Evolutionary conservation across 2,797 vertebrate genomes (phyloP), one percentile per base, ranked within the genome.

Genomic region (Semotilus atromaculatus): DNA sequence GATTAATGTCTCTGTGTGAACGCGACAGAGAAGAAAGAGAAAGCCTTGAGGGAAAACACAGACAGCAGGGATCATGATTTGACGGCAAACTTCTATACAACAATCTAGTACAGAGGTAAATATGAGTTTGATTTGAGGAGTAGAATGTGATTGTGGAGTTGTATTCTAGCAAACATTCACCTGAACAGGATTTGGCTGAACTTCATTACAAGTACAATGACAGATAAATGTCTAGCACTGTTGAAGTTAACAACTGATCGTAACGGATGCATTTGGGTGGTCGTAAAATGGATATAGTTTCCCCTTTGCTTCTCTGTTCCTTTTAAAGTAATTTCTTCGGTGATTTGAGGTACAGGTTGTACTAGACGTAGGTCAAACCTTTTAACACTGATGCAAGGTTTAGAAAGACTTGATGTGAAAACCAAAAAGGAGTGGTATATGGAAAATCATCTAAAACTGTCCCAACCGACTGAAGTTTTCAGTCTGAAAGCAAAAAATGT

Each of bases 1-100:
- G 77, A 84, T 88, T 86, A 78, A 38, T 16, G 29, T 60, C 40
- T 48, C 26, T 8, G 34, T 36, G 29, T 36, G 19, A 77, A 66
- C 58, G 77, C 38, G 48, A 83, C 74, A 66, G 66, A n/a, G 55
- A 38, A n/a, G 82, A 67, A 18, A 36, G 29, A 76, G 70, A 45
- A 58, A 78, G 13, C 70, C 36, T 68, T 0, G 13, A 55, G 51
- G 81, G 62, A 48, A 53, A 71, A 43, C 36, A 26, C 62, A 26
- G 31, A 43, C 40, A 53, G 80, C 31, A 73, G 62, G 64, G 43
- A 26, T 64, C 80, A 74, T 74, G 73, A 81, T 81, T 71, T 80
- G 21, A 67, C 81, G 8, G 7, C 48, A n/a, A 60, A 73, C 21
- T 19, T 74, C 8, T 16, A 31, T 48, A 38, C 55, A 6, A n/a